Percentiles rank a stretch among this genome's conserved stretches.
These are phyloP conservation scores for Litocranius walleri DNA, from an alignment of 2,113 vertebrate species.

Conservation along the genomic window DNA sequence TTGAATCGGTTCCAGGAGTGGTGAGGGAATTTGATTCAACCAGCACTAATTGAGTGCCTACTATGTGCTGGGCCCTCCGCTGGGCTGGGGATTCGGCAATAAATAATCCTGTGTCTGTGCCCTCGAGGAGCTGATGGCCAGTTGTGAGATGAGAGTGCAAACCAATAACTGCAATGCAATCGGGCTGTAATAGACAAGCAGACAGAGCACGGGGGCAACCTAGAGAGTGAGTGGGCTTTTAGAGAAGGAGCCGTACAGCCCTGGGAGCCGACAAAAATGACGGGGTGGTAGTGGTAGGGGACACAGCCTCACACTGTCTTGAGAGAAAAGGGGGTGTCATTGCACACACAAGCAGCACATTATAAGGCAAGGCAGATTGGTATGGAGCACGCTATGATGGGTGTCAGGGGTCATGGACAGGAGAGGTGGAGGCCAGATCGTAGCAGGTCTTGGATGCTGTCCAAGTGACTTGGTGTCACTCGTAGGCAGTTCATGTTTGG, in stretches of 20 bases:
- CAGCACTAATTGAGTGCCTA: slow-evolving; percentile 46
- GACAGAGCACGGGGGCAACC: accelerated
- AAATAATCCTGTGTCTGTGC: background rate
- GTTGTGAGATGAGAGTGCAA: background rate
- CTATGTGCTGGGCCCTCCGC: background rate
- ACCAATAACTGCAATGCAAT: background rate
- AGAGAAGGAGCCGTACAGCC: background rate
- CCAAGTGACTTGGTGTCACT: background rate
- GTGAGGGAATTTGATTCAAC: slow-evolving; percentile 39
- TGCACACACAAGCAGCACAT: accelerated
- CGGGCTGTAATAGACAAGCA: background rate
- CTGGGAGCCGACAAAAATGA: background rate
- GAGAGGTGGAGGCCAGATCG: background rate
- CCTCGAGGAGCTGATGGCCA: background rate
- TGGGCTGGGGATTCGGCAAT: background rate
- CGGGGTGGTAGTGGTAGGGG: accelerated
- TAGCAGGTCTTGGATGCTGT: background rate
- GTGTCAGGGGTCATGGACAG: background rate
- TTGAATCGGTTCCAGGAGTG: slow-evolving; percentile 18
- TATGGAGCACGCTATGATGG: background rate
- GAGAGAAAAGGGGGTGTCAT: accelerated
- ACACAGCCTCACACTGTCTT: background rate
- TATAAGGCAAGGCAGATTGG: background rate
- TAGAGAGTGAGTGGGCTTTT: background rate
- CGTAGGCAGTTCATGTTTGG: background rate